Evolutionary conservation across 2,888 invertebrate genomes (phyloP).

Genomic region (Agrochola lota): DNA sequence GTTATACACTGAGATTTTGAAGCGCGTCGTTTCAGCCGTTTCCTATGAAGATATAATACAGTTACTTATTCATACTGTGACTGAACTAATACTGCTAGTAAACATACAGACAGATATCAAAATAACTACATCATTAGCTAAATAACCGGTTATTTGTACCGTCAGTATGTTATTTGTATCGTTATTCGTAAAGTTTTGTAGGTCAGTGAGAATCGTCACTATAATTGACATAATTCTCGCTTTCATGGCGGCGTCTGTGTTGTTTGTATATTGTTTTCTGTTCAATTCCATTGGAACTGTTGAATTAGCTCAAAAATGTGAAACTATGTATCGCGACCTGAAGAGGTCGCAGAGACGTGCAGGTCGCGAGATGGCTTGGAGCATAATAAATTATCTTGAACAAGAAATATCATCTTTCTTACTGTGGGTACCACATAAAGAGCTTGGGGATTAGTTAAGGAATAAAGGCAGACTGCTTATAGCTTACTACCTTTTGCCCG

Average conservation of each 20-base stretch:
- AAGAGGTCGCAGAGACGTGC: conserved; percentile 25
- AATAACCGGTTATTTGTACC: conserved; percentile 38
- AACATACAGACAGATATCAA: not conserved
- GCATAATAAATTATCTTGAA: not conserved
- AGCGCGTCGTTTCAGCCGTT: no score
- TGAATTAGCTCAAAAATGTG: conserved; percentile 46
- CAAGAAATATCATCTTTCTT: not conserved
- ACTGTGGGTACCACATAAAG: not conserved
- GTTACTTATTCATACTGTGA: no score
- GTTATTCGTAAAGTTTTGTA: conserved; percentile 48
- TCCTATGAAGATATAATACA: no score
- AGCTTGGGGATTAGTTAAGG: not conserved
- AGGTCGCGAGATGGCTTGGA: conserved; percentile 15
- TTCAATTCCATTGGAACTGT: conserved; percentile 7
- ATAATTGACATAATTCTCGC: conserved; percentile 47
- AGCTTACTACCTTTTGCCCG: no score
- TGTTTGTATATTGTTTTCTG: conserved; percentile 43
- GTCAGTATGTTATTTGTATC: conserved; percentile 29
- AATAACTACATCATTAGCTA: conserved; percentile 32
- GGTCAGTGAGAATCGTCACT: conserved; percentile 50
- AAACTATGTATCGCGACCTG: conserved; percentile 27
- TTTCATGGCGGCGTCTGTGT: conserved; percentile 31
- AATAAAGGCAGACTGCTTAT: no score
- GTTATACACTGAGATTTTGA: no score
- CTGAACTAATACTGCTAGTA: not conserved